phyloP scores from a whole-genome alignment of 2,113 vertebrate genomes.

The Hypocryptadius cinnamomeus region DNA sequence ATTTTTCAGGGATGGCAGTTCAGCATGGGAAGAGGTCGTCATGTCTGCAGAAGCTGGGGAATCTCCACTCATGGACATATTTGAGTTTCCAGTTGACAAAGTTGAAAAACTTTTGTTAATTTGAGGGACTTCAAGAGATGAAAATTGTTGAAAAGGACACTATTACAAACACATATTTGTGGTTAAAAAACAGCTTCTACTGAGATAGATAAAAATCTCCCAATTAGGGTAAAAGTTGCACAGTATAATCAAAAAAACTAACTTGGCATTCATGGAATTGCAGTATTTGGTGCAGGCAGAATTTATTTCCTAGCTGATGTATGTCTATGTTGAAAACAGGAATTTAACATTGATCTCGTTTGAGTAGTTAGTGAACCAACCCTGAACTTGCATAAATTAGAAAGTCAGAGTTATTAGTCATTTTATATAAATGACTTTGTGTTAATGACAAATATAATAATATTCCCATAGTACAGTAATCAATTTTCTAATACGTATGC shows the following conservation, averaged over 20 bases:
- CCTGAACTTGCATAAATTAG: conserved; percentile 46
- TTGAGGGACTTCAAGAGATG: background rate
- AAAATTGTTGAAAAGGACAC: background rate
- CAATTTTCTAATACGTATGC: conserved; percentile 65
- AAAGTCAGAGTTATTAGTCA: conserved; percentile 54
- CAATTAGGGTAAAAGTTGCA: background rate
- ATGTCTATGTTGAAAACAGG: background rate
- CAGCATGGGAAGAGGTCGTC: background rate
- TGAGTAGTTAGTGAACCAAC: conserved; percentile 29
- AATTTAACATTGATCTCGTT: conserved; percentile 36
- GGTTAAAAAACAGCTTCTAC: background rate
- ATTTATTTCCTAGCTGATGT: conserved; percentile 14
- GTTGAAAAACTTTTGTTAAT: background rate
- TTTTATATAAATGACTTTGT: conserved; percentile 53
- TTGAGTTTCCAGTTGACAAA: background rate
- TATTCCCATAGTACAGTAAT: conserved; percentile 68
- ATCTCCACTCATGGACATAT: background rate
- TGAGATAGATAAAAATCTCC: background rate
- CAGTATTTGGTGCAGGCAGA: background rate
- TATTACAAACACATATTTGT: background rate
- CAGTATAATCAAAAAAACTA: background rate
- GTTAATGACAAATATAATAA: conserved; percentile 73
- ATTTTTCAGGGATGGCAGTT: background rate
- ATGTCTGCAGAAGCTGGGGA: background rate
- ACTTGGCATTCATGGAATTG: background rate